Conservation (phyloP, 2,797 vertebrate genomes). For the Myotis findleyi region DNA sequence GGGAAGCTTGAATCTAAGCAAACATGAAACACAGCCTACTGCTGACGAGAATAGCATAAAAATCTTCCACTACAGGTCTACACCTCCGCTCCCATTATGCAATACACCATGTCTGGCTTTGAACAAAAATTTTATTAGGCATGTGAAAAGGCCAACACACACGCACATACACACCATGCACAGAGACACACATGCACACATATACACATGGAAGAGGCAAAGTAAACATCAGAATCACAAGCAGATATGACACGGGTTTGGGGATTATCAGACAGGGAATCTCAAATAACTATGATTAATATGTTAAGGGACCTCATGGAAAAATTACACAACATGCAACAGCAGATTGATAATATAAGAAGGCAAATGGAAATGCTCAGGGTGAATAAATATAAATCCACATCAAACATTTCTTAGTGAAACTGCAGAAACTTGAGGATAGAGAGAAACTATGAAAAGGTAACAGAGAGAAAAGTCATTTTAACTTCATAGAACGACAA, state of each 20-base stretch:
- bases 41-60: not conserved
- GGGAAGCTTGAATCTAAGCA: slow-evolving; percentile 19
- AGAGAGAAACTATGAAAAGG: not conserved
- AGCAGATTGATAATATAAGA: not conserved
- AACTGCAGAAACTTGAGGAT: not conserved
- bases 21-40: slow-evolving; percentile 26
- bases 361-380: not conserved
- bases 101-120: not conserved
- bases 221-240: not conserved
- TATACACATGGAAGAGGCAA: not conserved
- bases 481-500: not conserved
- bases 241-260: not conserved
- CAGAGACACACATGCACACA: too few relatives aligned
- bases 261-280: not conserved
- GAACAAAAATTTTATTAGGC: not conserved
- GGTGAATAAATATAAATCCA: slow-evolving; percentile 31
- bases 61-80: not conserved
- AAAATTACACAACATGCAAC: not conserved
- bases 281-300: not conserved
- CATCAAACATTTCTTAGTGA: not conserved
- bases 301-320: not conserved
- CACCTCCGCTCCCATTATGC: not conserved
- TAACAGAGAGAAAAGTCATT: not conserved
- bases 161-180: too few relatives aligned
- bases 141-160: not conserved